Base-by-base conservation (phyloP, 2,113 vertebrate species). In the Xyliphius kryptos region DNA sequence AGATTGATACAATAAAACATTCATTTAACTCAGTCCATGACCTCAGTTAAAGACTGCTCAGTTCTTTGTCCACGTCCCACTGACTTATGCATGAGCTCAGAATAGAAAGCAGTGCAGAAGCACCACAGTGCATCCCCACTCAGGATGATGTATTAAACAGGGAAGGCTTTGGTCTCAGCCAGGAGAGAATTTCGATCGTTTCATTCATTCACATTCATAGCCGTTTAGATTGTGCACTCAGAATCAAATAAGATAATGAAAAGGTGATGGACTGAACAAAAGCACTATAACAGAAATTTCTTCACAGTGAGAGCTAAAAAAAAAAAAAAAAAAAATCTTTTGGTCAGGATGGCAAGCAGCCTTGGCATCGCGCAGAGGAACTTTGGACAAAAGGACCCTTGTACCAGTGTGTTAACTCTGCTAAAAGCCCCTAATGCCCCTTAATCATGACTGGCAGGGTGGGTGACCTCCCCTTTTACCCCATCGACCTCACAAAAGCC, bases 401-500 rank as follows among this genome's bases (percentile, higher is more conserved):
- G 84, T 85, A 81, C 67, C 74, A 73, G 64, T 67, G 78, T 77
- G 82, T 86, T 84, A 83, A 82, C 77, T 79, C 80, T 67, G 56
- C 75, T 70, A 76, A 82, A 84, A 66, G 73, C 73, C 73, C 63
- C 73, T 72, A 72, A 79, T 75, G 79, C 79, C 75, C 74, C 70
- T 73, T 86, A 86, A 88, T 85, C 82, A 80, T 86, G 85, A 86
- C 81, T 86, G 85, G 83, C 83, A 86, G 81, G 81, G 80, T 77
- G 72, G 77, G 70, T 77, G 82, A 85, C 82, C 81, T 76, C 75
- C 74, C 57, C 64, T 68, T 59, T 75, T 52, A 69, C 63, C 56
- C 63, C 69, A 53, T 51, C 49, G 21, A 62, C 56, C 22, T 46
- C 57, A 76, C 73, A 79, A 79, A 77, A 74, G 71, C 50, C 50